These are phyloP conservation scores for Brenthis hecate DNA, from an alignment of 2,888 invertebrate species.

Conservation along the genomic window DNA sequence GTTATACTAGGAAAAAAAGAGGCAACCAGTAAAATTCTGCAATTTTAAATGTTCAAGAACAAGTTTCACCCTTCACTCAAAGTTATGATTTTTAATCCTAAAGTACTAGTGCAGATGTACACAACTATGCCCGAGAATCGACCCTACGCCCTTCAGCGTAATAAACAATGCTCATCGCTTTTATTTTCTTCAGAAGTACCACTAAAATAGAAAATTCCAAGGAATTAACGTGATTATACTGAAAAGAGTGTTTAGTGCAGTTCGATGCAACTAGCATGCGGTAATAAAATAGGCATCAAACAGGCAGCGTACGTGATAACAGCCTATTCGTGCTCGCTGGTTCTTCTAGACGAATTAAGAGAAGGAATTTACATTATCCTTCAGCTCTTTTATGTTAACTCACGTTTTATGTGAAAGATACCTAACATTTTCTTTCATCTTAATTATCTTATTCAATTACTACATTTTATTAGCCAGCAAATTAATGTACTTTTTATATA, in stretches of 20 bases:
- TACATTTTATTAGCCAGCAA: background rate
- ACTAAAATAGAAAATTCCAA: background rate
- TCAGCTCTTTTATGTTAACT: conserved; percentile 10
- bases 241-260: conserved; percentile 33
- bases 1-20: too few relatives aligned
- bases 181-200: background rate
- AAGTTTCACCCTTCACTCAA: too few relatives aligned
- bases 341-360: conserved; percentile 30
- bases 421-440: background rate
- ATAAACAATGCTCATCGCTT: background rate
- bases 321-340: conserved; percentile 34
- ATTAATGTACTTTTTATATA: too few relatives aligned
- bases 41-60: too few relatives aligned
- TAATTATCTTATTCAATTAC: background rate
- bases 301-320: conserved; percentile 57
- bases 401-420: conserved; percentile 5
- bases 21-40: too few relatives aligned
- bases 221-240: conserved; percentile 17
- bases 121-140: too few relatives aligned
- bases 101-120: too few relatives aligned
- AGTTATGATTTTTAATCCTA: too few relatives aligned
- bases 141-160: background rate
- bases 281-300: conserved; percentile 74
- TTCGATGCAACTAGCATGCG: conserved; percentile 45
- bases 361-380: conserved; percentile 34